Evolutionary conservation across 2,797 vertebrate species (phyloP), one percentile per base, ranked within the genome.

Genomic region (Alectoris magna): DNA sequence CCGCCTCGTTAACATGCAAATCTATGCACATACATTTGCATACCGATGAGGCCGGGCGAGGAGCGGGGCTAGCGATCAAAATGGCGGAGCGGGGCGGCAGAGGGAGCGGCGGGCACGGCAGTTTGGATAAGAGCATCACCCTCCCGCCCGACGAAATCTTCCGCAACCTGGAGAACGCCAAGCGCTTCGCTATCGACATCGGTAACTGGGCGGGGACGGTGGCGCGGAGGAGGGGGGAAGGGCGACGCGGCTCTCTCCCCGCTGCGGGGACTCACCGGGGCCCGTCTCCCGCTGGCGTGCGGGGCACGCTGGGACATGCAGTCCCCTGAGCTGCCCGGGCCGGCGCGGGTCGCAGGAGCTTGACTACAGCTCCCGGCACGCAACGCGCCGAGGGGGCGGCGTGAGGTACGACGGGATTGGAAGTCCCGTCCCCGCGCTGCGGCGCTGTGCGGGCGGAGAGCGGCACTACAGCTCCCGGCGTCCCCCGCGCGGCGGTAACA

Each of bases 131-230:
- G 97, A 99, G 99, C 98, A 99, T 99, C 91, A 99, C 97, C 55
- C 98, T 99, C 23, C 99, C 99, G 39, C 98, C 99, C 0, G 99
- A 99, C 94, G 99, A 99, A 80, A 99, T 99, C 95, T 99, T 99
- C 95, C 98, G 99, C 58, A 99, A 99, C 91, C 95, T 99, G 96
- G 99, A 99, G 94, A 99, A 99, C 96, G 99, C 99, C 79, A 99
- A 99, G 97, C 98, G 98, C 89, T 99, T 99, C 97, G 99, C 99
- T 76, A 99, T 99, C 94, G 99, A 99, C 94, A 99, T 99, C 98
- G 99, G 99, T 99, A 98, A 90, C 76, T 34, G 46, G 41, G 5
- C 76, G 9, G 51, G 62, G 9, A 44, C 23, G 4, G 64, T 17
- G 29, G 21, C 51, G 22, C 26, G 36, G 41, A 19, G 36, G 22